Evolutionary conservation across 2,113 vertebrate species (phyloP), one percentile per base, ranked within the genome.

Genomic region (Entosphenus tridentatus): DNA sequence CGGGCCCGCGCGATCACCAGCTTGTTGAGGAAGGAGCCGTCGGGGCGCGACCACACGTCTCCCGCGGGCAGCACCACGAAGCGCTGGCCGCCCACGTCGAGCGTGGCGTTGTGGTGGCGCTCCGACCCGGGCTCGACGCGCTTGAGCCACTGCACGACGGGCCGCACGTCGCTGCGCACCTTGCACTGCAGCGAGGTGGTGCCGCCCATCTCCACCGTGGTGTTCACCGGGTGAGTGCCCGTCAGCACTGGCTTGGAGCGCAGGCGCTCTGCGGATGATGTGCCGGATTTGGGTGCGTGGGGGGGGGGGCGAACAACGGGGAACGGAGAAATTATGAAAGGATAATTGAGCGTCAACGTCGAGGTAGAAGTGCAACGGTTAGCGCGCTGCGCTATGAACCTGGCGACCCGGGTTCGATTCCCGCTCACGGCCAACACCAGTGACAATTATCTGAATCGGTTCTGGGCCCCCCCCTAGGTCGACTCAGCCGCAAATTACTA

Each of bases 1-100:
- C 68, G 70, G 3, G 78, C 78, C 67, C 77, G 76, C 57, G 75
- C 58, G 3, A 79, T 78, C 57, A 76, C 74, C 71, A 79, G 72
- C 70, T 79, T 79, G 74, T 79, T 79, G 56, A 79, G 77, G 71
- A 78, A 79, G 8, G 78, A 79, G 56, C 78, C 78, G 2, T 79
- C 78, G 2, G 78, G 78, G n/a, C 78, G 73, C 8, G 77, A 79
- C 78, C 78, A 80, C 54, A 79, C 77, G 1, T 78, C 78, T 10
- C 78, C 77, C 1, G 76, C 77, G 39, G 76, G 78, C 68, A 79
- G 71, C 57, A 80, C 78, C 68, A 79, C 75, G 13, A 75, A 80
- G 56, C 74, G 75, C 68, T 78, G 76, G 3, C 78, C 78, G 8
- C 77, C 78, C 1, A 80, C 73, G 72, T 79, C 77, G 71, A 79